These are phyloP conservation scores for Plecturocebus donacophilus DNA, from an alignment of 2,113 vertebrate species.

Conservation along the genomic window DNA sequence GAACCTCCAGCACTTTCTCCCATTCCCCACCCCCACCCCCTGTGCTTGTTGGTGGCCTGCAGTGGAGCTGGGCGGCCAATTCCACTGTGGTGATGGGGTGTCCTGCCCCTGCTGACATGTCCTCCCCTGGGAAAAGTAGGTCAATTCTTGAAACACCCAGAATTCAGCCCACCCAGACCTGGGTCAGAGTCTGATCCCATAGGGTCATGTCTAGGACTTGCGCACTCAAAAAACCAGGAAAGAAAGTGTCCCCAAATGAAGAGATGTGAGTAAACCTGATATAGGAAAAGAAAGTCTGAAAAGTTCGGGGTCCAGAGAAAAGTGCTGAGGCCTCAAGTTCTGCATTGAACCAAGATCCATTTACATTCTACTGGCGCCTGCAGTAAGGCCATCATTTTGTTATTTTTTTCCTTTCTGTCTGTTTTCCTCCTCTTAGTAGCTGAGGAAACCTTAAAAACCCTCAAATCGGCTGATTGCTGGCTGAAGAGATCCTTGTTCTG, in stretches of 20 bases:
- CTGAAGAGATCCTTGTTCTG: conserved; percentile 45
- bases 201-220: background rate
- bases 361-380: background rate
- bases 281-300: background rate
- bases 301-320: background rate
- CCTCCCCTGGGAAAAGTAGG: background rate
- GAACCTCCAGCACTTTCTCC: background rate
- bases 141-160: background rate
- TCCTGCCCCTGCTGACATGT: background rate
- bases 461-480: conserved; percentile 19
- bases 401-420: conserved; percentile 34
- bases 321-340: conserved; percentile 36
- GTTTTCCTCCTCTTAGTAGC: conserved; percentile 40
- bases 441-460: conserved; percentile 52
- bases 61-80: background rate
- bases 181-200: background rate
- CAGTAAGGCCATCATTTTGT: conserved; percentile 15
- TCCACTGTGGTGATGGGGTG: background rate
- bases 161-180: background rate
- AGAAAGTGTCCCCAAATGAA: background rate
- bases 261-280: background rate
- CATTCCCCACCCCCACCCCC: background rate
- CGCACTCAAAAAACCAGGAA: background rate
- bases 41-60: background rate
- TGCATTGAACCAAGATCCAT: background rate